Percentiles rank a stretch among this genome's conserved stretches.
Evolutionary conservation across 2,888 invertebrate species (phyloP).

Genomic region (Polymixis lichenea): DNA sequence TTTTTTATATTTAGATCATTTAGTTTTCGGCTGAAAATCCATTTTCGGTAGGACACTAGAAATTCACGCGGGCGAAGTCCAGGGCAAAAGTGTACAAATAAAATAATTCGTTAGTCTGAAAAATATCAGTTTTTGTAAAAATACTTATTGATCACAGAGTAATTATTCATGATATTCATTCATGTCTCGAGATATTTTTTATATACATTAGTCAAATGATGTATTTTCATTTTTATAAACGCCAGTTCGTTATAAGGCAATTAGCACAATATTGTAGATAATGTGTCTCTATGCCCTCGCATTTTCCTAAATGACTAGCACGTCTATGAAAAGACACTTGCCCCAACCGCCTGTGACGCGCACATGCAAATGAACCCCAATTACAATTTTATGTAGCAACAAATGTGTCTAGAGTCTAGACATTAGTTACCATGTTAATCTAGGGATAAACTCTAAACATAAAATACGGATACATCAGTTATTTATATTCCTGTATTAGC

Average conservation of each 20-base stretch:
- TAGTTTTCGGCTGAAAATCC: no score
- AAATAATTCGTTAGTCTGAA: not conserved
- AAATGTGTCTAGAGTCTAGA: slow-evolving; percentile 50
- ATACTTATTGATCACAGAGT: not conserved
- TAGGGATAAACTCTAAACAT: slow-evolving; percentile 40
- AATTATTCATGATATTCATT: not conserved
- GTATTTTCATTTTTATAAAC: not conserved
- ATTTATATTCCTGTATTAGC: slow-evolving; percentile 32
- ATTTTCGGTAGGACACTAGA: no score
- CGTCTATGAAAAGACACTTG: not conserved
- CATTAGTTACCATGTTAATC: slow-evolving; percentile 30
- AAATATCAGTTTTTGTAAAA: not conserved
- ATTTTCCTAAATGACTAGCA: slow-evolving; percentile 18
- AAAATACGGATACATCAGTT: slow-evolving; percentile 32
- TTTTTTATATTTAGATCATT: no score
- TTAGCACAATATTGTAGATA: not conserved
- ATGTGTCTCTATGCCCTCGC: not conserved
- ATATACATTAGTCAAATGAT: not conserved
- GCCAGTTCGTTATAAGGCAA: not conserved
- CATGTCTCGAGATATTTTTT: not conserved
- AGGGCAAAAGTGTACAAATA: not conserved
- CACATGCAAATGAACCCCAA: slow-evolving; percentile 32
- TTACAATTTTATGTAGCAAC: slow-evolving; percentile 38
- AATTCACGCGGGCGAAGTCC: no score
- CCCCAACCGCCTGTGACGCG: slow-evolving; percentile 19